Evolutionary conservation across 1,140 invertebrate species (phyloP), one percentile per base, ranked within the genome.

Genomic region (Zeugodacus cucurbitae): DNA sequence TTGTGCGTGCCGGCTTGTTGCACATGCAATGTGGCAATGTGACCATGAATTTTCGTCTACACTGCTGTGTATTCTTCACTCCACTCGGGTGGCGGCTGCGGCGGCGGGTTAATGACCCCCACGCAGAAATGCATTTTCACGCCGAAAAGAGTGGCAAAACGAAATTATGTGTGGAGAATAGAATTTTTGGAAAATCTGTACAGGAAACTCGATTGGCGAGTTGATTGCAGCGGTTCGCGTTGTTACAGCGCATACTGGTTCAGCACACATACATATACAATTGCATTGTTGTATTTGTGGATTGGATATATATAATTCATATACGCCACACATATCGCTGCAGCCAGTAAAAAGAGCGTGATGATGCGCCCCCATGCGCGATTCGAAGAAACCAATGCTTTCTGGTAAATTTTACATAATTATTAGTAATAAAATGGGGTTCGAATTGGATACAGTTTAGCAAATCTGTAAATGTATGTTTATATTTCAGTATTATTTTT

Each of bases 81-180:
- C 22, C 37, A 37, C 41, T 17, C 37, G 29, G 44, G 59, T 57
- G 44, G n/a, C 48, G 7, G 87, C 62, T 54, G 87, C 86, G 29
- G 54, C 57, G 14, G 87, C 87, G 74, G 87, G 87, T 88, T 88
- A 88, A 88, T 67, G 87, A 88, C 87, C 87, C 87, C 67, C 64
- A 88, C 64, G 59, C 87, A 87, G 64, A 86, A 86, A 86, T 58
- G 74, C 41, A 86, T 58, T 86, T 37, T 29, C 48, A 58, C 29
- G 29, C 54, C 32, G 29, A 86, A 59, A 29, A 59, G 48, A 86
- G 54, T 32, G 20, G 32, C 85, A 59, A 59, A 86, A 26, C 26
- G 54, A 86, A 59, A 62, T 62, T 26, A 62, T 62, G 8, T 22
- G 37, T 86, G 17, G 57, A 86, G n/a, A 82, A 82, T 29, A 48